phyloP scores from a whole-genome alignment of 2,888 invertebrate genomes.

The Tortrix viridana region DNA sequence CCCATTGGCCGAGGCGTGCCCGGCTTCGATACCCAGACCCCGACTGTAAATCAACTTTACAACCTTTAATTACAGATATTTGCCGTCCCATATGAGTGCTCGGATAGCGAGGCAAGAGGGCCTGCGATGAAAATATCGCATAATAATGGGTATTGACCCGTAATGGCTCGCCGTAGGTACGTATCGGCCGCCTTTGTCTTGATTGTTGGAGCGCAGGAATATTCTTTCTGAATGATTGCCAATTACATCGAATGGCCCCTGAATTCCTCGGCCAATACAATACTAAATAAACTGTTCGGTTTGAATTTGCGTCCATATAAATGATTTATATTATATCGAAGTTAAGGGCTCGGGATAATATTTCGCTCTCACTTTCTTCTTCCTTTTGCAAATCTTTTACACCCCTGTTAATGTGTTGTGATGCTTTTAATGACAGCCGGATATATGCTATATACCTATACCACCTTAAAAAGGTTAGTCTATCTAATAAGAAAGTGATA shows the following conservation, averaged over 20 bases:
- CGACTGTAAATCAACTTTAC: slow-evolving; percentile 84
- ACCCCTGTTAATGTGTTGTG: slow-evolving; percentile 1
- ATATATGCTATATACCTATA: background rate
- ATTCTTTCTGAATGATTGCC: slow-evolving; percentile 82
- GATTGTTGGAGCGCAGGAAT: slow-evolving; percentile 78
- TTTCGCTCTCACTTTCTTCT: slow-evolving; percentile 43
- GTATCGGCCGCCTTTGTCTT: slow-evolving; percentile 82
- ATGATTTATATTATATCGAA: slow-evolving; percentile 79
- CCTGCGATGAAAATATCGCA: slow-evolving; percentile 79
- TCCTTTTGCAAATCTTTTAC: background rate
- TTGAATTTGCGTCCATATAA: slow-evolving; percentile 75
- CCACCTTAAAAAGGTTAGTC: slow-evolving; percentile 19
- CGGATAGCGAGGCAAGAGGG: slow-evolving; percentile 73
- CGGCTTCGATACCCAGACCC: slow-evolving; percentile 74
- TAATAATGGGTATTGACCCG: slow-evolving; percentile 84
- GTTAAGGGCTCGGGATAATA: slow-evolving; percentile 54
- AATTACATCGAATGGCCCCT: slow-evolving; percentile 82
- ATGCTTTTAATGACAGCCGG: slow-evolving; percentile 1
- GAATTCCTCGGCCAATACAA: slow-evolving; percentile 76
- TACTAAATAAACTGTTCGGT: slow-evolving; percentile 65
- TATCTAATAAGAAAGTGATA: slow-evolving; percentile 64
- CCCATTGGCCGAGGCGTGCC: slow-evolving; percentile 78
- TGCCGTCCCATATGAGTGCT: slow-evolving; percentile 80
- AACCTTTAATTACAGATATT: slow-evolving; percentile 84
- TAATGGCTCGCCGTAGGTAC: slow-evolving; percentile 82